phyloP scores from a whole-genome alignment of 2,113 vertebrate genomes.

The Planiliza haematocheilus region DNA sequence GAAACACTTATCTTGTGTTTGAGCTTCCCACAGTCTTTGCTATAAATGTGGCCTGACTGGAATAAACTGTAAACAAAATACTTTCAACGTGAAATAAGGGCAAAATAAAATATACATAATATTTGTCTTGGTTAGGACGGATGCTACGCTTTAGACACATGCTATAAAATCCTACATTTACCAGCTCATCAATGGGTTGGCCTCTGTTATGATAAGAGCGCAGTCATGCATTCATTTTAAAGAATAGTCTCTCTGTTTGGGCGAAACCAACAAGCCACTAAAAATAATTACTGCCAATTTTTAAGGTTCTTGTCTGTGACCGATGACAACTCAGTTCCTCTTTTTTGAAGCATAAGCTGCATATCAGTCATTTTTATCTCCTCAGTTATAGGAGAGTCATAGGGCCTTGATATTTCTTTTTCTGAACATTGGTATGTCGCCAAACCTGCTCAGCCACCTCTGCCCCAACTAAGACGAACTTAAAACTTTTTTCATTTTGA shows the following conservation, averaged over 20 bases:
- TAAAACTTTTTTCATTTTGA: no score
- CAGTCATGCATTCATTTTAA: constrained; percentile 6
- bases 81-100: background rate
- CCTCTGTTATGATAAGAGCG: no score
- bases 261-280: background rate
- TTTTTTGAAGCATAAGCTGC: no score
- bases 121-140: background rate
- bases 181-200: background rate
- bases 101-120: background rate
- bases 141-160: background rate
- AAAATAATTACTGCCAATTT: background rate
- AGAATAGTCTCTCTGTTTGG: background rate
- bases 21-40: no score
- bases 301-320: background rate
- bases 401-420: constrained; percentile 29
- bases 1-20: no score
- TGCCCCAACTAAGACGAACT: background rate
- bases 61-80: no score
- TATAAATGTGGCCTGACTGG: no score
- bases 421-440: constrained; percentile 14
- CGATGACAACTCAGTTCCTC: background rate
- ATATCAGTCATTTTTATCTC: no score
- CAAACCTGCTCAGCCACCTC: constrained; percentile 39
- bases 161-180: background rate
- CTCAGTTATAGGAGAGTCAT: no score